Percentiles rank a stretch among this genome's conserved stretches.
Conservation (phyloP, 2,888 invertebrate species). For the Subacronicta megacephala region DNA sequence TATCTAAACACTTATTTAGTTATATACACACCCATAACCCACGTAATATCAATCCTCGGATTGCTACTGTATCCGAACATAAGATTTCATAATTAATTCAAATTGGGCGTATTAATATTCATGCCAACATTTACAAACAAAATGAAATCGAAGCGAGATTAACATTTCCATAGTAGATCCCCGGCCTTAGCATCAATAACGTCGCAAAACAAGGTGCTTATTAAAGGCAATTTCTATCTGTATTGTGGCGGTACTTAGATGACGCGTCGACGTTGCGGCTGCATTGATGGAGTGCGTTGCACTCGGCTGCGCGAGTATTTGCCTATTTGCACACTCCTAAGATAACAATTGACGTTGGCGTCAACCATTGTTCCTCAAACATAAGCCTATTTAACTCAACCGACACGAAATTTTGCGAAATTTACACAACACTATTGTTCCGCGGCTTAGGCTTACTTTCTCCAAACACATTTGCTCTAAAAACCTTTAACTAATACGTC, state of each 20-base stretch:
- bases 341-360: slow-evolving; percentile 69
- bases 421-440: slow-evolving; percentile 48
- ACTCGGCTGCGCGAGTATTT: slow-evolving; percentile 70
- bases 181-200: slow-evolving; percentile 25
- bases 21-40: not conserved
- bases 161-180: slow-evolving; percentile 35
- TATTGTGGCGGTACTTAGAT: slow-evolving; percentile 54
- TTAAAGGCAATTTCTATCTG: slow-evolving; percentile 55
- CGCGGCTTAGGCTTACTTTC: slow-evolving; percentile 54
- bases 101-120: slow-evolving; percentile 42
- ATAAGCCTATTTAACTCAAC: slow-evolving; percentile 26
- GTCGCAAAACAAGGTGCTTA: slow-evolving; percentile 32
- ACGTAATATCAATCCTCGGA: not conserved
- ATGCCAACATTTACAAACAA: slow-evolving; percentile 44
- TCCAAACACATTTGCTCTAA: slow-evolving; percentile 55
- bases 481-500: slow-evolving; percentile 49
- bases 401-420: slow-evolving; percentile 31
- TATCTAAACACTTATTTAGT: not conserved
- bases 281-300: slow-evolving; percentile 74
- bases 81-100: slow-evolving; percentile 39
- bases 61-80: slow-evolving; percentile 27
- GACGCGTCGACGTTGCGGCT: slow-evolving; percentile 64
- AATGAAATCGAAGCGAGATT: slow-evolving; percentile 45
- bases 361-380: slow-evolving; percentile 53
- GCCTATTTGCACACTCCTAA: slow-evolving; percentile 69